Evolutionary conservation across 2,888 invertebrate genomes (phyloP).

Genomic region (Ophraella communa): DNA sequence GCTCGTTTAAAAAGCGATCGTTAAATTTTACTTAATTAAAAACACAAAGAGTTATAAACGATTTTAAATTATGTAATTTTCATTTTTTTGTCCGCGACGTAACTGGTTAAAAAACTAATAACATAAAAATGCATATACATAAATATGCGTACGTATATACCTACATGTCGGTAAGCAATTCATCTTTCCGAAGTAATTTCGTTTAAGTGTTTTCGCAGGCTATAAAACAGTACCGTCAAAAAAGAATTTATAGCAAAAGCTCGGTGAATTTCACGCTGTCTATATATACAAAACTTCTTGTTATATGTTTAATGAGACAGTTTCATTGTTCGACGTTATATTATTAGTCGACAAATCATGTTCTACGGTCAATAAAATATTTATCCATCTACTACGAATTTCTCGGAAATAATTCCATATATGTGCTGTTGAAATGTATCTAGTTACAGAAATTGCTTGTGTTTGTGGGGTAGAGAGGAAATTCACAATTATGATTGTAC

Average conservation of each 20-base stretch:
- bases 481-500: not conserved
- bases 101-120: conserved; percentile 6
- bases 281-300: conserved; percentile 11
- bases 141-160: not conserved
- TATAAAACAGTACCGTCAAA: conserved; percentile 13
- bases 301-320: conserved; percentile 32
- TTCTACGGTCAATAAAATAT: conserved; percentile 23
- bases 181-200: conserved; percentile 8
- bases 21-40: not conserved
- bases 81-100: not conserved
- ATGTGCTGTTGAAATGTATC: conserved; percentile 5
- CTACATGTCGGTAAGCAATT: conserved; percentile 6
- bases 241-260: conserved; percentile 18
- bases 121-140: not conserved
- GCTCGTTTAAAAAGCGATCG: not conserved
- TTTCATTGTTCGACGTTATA: conserved; percentile 31
- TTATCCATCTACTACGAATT: conserved; percentile 17
- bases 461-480: not conserved
- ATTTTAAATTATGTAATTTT: not conserved
- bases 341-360: conserved; percentile 32
- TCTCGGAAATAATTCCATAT: conserved; percentile 18
- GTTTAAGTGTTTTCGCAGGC: conserved; percentile 16
- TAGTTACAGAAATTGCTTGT: conserved; percentile 5
- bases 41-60: not conserved
- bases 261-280: conserved; percentile 19